Conservation (phyloP, 2,888 invertebrate species). For the Tenodera sinensis region DNA sequence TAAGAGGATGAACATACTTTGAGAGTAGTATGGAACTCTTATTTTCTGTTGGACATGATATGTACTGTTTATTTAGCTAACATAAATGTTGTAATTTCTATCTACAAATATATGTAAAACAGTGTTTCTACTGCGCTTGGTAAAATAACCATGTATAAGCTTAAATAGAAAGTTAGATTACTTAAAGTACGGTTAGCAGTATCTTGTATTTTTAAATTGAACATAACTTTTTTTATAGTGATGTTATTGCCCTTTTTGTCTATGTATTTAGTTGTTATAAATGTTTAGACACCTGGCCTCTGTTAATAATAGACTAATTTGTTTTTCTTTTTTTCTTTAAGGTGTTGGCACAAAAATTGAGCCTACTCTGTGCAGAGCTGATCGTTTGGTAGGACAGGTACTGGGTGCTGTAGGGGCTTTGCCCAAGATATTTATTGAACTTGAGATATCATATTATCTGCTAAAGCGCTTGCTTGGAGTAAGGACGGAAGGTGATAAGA, state of each 20-base stretch:
- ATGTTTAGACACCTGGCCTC: no score
- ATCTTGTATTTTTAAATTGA: no score
- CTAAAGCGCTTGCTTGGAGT: constrained; percentile 94
- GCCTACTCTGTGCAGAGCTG: constrained; percentile 96
- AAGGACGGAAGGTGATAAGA: constrained; percentile 97
- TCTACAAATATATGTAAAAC: no score
- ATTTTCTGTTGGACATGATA: not conserved
- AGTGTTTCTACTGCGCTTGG: no score
- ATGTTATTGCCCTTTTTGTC: no score
- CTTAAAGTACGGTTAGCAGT: no score
- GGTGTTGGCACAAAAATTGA: constrained; percentile 98
- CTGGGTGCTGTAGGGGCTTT: constrained; percentile 94
- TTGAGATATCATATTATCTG: constrained; percentile 97
- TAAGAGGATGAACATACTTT: constrained; percentile 36
- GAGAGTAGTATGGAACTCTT: not conserved
- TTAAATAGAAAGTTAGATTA: no score
- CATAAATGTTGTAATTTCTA: not conserved
- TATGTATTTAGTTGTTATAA: no score
- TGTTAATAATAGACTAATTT: not conserved
- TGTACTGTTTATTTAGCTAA: not conserved
- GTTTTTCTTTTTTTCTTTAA: constrained; percentile 34
- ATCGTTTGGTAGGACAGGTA: constrained; percentile 95
- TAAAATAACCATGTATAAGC: no score
- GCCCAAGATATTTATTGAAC: constrained; percentile 95
- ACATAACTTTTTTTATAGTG: no score